Conservation (phyloP, 2,888 invertebrate species). For the Melanostoma scalare region DNA sequence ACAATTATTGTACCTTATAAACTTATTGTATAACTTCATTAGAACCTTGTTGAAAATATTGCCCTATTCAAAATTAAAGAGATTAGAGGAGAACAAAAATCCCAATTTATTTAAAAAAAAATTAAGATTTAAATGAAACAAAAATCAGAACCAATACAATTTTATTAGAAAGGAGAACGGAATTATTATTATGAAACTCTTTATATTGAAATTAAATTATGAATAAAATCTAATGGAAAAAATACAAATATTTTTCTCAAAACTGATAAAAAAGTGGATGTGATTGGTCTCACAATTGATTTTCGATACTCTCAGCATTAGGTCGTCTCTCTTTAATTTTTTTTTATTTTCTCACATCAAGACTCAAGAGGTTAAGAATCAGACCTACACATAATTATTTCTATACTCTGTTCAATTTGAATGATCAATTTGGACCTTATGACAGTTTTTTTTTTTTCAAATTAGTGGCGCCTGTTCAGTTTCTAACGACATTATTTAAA, state of each 20-base stretch:
- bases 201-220: slow-evolving; percentile 63
- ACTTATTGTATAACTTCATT: slow-evolving; percentile 60
- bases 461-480: no score
- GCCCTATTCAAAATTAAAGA: slow-evolving; percentile 23
- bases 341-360: no score
- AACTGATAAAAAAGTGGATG: no score
- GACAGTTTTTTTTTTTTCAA: no score
- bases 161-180: slow-evolving; percentile 45
- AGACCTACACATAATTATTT: no score
- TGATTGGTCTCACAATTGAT: no score
- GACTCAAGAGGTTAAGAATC: no score
- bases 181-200: slow-evolving; percentile 61
- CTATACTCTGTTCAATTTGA: no score
- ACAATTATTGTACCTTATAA: slow-evolving; percentile 59
- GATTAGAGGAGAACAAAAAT: slow-evolving; percentile 12
- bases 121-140: slow-evolving; percentile 29
- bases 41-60: slow-evolving; percentile 53
- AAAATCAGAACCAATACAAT: slow-evolving; percentile 44
- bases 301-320: no score
- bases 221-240: slow-evolving; percentile 53
- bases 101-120: slow-evolving; percentile 33
- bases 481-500: no score
- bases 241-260: slow-evolving; percentile 4
- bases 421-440: no score
- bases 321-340: no score